Evolutionary conservation across 1,140 invertebrate species (phyloP).

Genomic region (Pteromalus puparum): DNA sequence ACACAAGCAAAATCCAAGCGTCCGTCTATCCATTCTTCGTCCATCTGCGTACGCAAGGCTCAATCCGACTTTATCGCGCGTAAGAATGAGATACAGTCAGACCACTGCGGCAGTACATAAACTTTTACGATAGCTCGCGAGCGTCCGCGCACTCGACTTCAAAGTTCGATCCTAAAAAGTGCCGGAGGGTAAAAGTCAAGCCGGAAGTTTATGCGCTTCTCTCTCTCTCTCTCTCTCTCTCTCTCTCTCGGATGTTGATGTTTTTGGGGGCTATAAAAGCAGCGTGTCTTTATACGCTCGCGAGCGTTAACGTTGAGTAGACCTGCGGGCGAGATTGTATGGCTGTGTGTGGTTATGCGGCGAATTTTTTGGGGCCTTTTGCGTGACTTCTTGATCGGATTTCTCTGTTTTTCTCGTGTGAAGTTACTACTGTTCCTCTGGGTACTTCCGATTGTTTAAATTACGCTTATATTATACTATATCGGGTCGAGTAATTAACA

Average conservation of each 20-base stretch:
- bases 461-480: too few relatives aligned
- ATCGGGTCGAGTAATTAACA: too few relatives aligned
- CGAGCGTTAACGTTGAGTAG: not conserved
- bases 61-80: conserved; percentile 9
- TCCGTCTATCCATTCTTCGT: not conserved
- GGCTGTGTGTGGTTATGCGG: not conserved
- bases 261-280: not conserved
- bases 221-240: not conserved
- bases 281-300: not conserved
- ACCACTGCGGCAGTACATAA: not conserved
- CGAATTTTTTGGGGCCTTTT: not conserved
- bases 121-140: conserved; percentile 22
- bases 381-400: not conserved
- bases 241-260: conserved; percentile 7
- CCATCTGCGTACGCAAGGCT: not conserved
- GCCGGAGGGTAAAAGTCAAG: not conserved
- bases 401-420: not conserved
- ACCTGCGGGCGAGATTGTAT: too few relatives aligned
- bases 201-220: conserved; percentile 8
- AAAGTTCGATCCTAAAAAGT: conserved; percentile 29
- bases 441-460: too few relatives aligned
- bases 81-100: not conserved
- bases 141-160: not conserved
- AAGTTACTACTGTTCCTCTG: too few relatives aligned
- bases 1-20: not conserved